phyloP scores from a whole-genome alignment of 2,888 invertebrate genomes.

The Campoletis raptor region DNA sequence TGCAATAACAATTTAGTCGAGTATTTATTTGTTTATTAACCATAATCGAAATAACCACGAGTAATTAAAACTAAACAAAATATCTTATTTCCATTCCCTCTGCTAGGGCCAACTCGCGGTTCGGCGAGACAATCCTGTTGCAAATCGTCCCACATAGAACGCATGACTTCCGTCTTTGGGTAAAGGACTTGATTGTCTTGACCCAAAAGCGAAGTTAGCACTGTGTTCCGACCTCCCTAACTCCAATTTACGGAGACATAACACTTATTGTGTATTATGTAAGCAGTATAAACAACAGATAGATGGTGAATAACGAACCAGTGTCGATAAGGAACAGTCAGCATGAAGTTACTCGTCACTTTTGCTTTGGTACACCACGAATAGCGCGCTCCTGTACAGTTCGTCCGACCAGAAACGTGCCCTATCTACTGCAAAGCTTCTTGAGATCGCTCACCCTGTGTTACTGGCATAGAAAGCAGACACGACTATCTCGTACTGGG shows the following conservation, averaged over 20 bases:
- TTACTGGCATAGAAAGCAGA: constrained; percentile 35
- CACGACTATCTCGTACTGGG: constrained; percentile 21
- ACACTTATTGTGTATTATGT: constrained; percentile 9
- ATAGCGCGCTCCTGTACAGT: constrained; percentile 6
- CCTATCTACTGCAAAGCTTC: constrained; percentile 61
- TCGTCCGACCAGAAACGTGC: constrained; percentile 61
- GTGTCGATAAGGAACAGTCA: constrained; percentile 31
- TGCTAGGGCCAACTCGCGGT: background rate
- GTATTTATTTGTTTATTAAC: no score
- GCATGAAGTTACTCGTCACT: constrained; percentile 37
- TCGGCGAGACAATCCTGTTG: background rate
- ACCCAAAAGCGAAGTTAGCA: background rate
- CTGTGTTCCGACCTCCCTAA: background rate
- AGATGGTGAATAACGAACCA: constrained; percentile 9
- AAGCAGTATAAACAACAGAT: constrained; percentile 33
- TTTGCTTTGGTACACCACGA: constrained; percentile 25
- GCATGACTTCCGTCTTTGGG: background rate
- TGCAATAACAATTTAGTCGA: no score
- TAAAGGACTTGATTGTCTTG: background rate
- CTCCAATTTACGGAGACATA: background rate
- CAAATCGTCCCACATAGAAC: background rate
- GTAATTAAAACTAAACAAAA: no score
- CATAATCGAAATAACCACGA: no score
- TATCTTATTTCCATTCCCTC: no score
- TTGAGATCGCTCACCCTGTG: constrained; percentile 32